Conservation (phyloP, 1,140 invertebrate genomes). For the Lasioglossum baleicum region DNA sequence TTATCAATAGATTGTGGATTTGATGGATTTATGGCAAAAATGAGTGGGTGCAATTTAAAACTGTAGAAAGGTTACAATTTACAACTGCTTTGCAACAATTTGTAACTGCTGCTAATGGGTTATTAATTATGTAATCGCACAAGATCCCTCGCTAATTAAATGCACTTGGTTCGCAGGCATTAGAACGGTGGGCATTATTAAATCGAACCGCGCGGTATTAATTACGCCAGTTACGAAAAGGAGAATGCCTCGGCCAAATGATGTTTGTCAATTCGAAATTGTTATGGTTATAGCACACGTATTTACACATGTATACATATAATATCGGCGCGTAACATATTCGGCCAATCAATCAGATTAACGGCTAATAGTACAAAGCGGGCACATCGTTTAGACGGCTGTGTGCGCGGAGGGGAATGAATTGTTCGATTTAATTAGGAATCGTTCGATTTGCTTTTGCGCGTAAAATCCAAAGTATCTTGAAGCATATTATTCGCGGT, state of each 20-base stretch:
- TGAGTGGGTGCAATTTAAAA: too few relatives aligned
- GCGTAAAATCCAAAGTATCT: too few relatives aligned
- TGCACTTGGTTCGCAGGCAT: too few relatives aligned
- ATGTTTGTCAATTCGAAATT: constrained; percentile 17
- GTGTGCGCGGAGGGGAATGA: neutral
- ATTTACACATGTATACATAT: neutral
- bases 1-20: too few relatives aligned
- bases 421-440: neutral
- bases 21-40: too few relatives aligned
- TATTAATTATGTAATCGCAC: neutral
- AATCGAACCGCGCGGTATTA: neutral
- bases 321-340: neutral
- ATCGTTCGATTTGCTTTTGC: too few relatives aligned
- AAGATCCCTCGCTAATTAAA: neutral
- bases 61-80: too few relatives aligned
- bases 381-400: neutral
- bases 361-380: neutral
- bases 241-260: neutral
- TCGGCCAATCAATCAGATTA: neutral
- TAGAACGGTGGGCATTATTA: neutral
- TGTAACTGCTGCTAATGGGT: neutral
- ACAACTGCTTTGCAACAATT: too few relatives aligned
- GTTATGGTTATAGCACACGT: neutral
- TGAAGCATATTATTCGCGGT: too few relatives aligned
- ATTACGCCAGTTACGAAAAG: constrained; percentile 6